Evolutionary conservation across 1,140 invertebrate species (phyloP).

Genomic region (Dryas iulia): DNA sequence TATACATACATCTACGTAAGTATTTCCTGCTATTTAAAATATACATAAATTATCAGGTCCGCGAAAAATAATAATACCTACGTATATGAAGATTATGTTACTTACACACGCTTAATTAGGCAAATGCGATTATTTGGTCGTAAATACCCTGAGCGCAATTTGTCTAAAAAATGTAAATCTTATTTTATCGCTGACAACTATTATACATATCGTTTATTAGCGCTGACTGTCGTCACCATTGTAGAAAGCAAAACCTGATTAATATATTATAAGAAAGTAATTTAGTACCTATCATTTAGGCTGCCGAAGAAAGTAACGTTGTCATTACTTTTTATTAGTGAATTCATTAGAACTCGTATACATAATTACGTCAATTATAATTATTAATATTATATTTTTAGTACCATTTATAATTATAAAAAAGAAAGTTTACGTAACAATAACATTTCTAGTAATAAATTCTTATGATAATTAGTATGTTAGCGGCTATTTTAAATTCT

Average conservation of each 20-base stretch:
- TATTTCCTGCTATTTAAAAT: no score
- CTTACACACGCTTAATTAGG: background rate
- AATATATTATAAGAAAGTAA: slow-evolving; percentile 27
- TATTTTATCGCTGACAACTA: background rate
- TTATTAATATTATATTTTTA: background rate
- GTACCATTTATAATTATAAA: no score
- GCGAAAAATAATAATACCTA: no score
- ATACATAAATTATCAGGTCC: background rate
- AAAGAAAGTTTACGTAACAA: no score
- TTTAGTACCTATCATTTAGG: slow-evolving; percentile 14
- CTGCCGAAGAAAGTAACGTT: slow-evolving; percentile 12
- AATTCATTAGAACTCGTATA: background rate
- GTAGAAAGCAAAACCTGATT: slow-evolving; percentile 24
- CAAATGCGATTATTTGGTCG: background rate
- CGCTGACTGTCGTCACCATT: background rate
- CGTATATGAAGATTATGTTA: no score
- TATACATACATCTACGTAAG: no score
- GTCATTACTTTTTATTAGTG: slow-evolving; percentile 13
- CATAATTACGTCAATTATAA: no score
- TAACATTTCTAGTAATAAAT: no score
- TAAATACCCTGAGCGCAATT: background rate
- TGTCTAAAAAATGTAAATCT: background rate
- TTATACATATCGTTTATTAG: background rate
- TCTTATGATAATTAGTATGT: no score
- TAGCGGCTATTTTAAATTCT: no score